A percentile compares a stretch with the other conserved stretches of the same genome.
These are phyloP conservation scores for Gastrophryne carolinensis DNA, from an alignment of 2,797 vertebrate genomes.

Conservation along the genomic window DNA sequence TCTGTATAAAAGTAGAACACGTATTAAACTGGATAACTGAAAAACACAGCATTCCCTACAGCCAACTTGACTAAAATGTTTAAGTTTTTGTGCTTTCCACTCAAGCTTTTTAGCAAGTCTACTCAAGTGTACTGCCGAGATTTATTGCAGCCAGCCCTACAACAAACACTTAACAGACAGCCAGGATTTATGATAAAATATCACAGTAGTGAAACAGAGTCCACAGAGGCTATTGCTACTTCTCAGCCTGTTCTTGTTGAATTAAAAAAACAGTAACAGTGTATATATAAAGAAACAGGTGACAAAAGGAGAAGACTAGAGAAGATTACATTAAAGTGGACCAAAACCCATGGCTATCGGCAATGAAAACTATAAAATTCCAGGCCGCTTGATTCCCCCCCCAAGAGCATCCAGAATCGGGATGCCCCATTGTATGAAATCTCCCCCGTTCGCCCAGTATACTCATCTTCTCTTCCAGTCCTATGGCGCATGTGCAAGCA, in stretches of 20 bases:
- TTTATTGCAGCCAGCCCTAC: constrained; percentile 26
- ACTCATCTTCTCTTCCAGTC: no score
- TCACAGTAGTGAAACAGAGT: constrained; percentile 18
- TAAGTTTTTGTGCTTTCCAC: background rate
- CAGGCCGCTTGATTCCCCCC: no score
- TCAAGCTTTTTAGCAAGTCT: constrained; percentile 17
- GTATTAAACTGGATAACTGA: no score
- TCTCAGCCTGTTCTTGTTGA: background rate
- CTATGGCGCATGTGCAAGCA: no score
- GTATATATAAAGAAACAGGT: no score
- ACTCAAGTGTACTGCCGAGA: constrained; percentile 14
- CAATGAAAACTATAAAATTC: no score
- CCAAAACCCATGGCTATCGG: no score
- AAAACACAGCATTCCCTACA: background rate
- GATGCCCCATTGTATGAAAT: no score
- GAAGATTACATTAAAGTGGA: no score
- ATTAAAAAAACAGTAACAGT: constrained; percentile 31
- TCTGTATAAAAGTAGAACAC: background rate
- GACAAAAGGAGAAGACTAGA: no score
- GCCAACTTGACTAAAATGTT: background rate
- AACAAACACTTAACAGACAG: constrained; percentile 39
- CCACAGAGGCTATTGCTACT: constrained; percentile 10
- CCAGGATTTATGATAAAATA: constrained; percentile 43
- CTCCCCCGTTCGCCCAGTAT: no score
- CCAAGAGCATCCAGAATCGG: no score